Evolutionary conservation across 1,140 invertebrate species (phyloP).

Genomic region (Druon quercuslanigerum): DNA sequence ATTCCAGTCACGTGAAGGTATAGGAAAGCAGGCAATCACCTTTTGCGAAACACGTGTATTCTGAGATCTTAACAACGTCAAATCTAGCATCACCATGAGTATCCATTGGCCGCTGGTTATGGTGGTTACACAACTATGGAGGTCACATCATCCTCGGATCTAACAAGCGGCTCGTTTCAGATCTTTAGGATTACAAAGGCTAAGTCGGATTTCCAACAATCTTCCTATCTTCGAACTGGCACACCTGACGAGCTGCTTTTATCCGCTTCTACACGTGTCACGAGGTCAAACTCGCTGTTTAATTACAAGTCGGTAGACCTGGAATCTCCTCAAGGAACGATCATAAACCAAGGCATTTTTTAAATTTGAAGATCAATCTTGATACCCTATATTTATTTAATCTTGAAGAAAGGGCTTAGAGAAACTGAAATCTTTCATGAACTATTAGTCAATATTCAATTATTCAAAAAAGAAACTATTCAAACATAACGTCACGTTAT

Average conservation of each 20-base stretch:
- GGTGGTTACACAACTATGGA: constrained; percentile 29
- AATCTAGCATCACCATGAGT: neutral
- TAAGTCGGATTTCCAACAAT: constrained; percentile 24
- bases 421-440: too few relatives aligned
- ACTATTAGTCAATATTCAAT: too few relatives aligned
- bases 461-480: too few relatives aligned
- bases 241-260: constrained; percentile 19
- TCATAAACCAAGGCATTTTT: constrained; percentile 7
- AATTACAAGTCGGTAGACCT: constrained; percentile 13
- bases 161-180: constrained; percentile 25
- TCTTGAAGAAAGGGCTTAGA: too few relatives aligned
- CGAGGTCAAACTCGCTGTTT: constrained; percentile 28
- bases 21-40: too few relatives aligned
- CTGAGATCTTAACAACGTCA: constrained; percentile 4
- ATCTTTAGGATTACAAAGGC: constrained; percentile 21
- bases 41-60: neutral
- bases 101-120: constrained; percentile 2
- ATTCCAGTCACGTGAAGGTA: too few relatives aligned
- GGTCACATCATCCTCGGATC: constrained; percentile 6
- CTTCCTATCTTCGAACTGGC: constrained; percentile 9
- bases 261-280: constrained; percentile 23
- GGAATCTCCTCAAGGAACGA: neutral
- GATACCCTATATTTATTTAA: neutral
- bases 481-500: too few relatives aligned
- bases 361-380: constrained; percentile 12